Base-by-base conservation (phyloP, 2,113 vertebrate species). In the Hydrolagus affinis region DNA sequence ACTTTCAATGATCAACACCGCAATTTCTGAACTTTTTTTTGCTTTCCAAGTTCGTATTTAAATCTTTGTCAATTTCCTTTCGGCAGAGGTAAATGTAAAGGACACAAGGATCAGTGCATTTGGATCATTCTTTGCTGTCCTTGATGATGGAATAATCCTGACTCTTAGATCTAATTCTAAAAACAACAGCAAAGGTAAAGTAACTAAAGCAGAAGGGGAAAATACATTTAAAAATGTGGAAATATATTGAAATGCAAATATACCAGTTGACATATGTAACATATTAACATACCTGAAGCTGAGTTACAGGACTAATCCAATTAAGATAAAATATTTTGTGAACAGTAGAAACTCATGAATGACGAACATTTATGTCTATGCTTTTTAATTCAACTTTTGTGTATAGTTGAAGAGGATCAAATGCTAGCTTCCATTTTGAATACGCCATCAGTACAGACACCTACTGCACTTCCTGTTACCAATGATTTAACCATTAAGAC, bases 111-210 rank as follows among this genome's bases (percentile, higher is more conserved):
- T 88, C 86, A 93, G 94, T 89, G 95, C 91, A 88, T 94, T 91
- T 90, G 95, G 94, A 78, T 96, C 94, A 66, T 95, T 99, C 90
- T 93, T 95, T 85, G 96, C 96, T 86, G 90, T 93, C 21, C 92
- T 99, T 73, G 89, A 93, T 88, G 96, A 92, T 88, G 95, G 96
- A 89, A 94, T 98, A 87, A 94, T 90, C 85, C 92, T 99, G 73
- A 96, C 96, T 0, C 92, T 96, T 88, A 97, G 90, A 89, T 94
- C 95, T 0, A 95, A 94, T 83, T 88, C 93, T 68, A 92, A 91
- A 95, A 95, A 88, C 89, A 91, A 89, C 85, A 83, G 19, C 88
- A 86, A 62, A 92, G 95, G 96, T 98, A 87, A 91, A 89, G 71
- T 85, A 87, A 90, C 87, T 69, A 87, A 86, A 86, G n/a, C 60